Conservation (phyloP, 2,113 vertebrate species). For the Microcebus tavaratra region DNA sequence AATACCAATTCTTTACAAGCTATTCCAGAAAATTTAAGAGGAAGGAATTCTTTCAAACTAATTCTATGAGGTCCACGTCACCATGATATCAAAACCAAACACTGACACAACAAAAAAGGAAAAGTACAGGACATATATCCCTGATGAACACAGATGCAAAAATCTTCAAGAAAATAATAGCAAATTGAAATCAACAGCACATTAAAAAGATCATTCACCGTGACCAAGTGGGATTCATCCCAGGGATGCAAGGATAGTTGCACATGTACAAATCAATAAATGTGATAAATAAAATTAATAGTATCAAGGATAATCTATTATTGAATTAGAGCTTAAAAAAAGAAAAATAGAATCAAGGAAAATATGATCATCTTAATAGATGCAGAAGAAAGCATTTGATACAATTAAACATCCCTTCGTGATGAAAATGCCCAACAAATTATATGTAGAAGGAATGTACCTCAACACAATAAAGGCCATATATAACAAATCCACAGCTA, state of each 20-base stretch:
- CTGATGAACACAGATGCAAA: not conserved
- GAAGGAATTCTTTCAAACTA: not conserved
- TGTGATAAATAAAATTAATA: not conserved
- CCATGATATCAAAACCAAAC: not conserved
- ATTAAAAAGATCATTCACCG: not conserved
- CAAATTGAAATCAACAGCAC: not conserved
- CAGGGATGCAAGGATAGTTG: not conserved
- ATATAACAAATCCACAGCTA: not conserved
- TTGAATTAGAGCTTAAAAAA: no score
- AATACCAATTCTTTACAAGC: not conserved
- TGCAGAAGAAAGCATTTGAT: not conserved
- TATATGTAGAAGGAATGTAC: not conserved
- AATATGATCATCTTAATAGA: not conserved
- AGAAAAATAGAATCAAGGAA: not conserved
- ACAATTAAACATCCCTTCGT: not conserved
- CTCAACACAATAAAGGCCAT: not conserved
- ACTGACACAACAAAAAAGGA: not conserved
- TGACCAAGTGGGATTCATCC: not conserved
- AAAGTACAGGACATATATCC: not conserved
- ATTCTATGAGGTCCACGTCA: not conserved
- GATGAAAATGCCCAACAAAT: not conserved
- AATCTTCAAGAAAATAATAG: not conserved
- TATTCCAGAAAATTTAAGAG: not conserved
- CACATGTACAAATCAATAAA: not conserved
- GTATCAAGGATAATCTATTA: not conserved